These are phyloP conservation scores for Colletes gigas DNA, from an alignment of 1,140 invertebrate genomes.

Conservation along the genomic window DNA sequence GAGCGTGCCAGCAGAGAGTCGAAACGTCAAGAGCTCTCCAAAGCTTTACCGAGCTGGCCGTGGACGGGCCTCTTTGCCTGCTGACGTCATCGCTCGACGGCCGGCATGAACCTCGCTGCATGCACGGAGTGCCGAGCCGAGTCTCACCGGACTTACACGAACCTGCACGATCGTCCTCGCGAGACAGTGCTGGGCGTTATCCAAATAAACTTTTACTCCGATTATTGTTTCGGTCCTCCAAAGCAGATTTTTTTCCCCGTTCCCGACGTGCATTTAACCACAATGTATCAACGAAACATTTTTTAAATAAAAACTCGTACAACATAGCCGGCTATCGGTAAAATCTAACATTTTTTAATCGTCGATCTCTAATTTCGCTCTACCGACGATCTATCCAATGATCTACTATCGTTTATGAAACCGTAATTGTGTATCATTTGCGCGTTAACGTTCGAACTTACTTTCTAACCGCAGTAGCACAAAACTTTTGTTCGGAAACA, in stretches of 20 bases:
- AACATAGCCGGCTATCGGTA: no score
- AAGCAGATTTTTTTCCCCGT: neutral
- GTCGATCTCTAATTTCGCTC: neutral
- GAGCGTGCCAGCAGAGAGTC: constrained; percentile 15
- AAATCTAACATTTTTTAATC: neutral
- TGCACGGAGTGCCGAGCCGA: constrained; percentile 61
- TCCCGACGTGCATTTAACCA: no score
- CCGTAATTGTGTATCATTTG: neutral
- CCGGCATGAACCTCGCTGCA: constrained; percentile 70
- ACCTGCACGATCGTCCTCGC: constrained; percentile 59
- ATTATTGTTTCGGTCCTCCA: neutral
- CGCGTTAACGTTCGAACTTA: no score
- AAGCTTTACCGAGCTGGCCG: constrained; percentile 56
- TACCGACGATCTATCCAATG: neutral
- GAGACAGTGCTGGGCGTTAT: constrained; percentile 41
- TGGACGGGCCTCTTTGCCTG: constrained; percentile 61
- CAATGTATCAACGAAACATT: no score
- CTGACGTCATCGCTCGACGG: constrained; percentile 70
- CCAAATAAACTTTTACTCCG: constrained; percentile 37
- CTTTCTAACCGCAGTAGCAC: neutral
- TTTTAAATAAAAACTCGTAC: no score
- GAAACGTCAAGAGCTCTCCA: constrained; percentile 48
- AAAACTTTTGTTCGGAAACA: neutral
- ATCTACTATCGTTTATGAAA: neutral
- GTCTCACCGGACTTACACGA: constrained; percentile 55